These are phyloP conservation scores for Oscheius myriophilus DNA, from an alignment of 2,888 invertebrate genomes.

Conservation along the genomic window DNA sequence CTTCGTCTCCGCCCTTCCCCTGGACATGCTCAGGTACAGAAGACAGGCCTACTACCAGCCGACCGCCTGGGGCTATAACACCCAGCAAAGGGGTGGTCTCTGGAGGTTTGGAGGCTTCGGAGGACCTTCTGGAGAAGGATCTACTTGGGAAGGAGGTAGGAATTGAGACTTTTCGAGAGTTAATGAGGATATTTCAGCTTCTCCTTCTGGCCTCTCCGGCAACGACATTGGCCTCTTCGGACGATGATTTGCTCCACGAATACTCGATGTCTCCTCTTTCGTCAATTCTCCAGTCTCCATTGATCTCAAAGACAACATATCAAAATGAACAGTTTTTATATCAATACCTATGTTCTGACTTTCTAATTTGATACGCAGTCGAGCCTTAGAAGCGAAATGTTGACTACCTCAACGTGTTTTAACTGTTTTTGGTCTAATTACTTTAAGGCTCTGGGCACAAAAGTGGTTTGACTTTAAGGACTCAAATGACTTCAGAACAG, in stretches of 20 bases:
- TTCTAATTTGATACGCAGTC: no score
- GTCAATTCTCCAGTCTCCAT: no score
- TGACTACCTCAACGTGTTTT: no score
- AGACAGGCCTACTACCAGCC: constrained; percentile 16
- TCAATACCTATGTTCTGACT: no score
- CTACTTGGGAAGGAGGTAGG: constrained; percentile 26
- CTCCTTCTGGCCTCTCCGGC: background rate
- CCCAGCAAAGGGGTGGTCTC: constrained; percentile 1
- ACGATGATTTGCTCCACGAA: background rate
- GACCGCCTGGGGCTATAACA: constrained; percentile 15
- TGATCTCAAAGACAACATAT: no score
- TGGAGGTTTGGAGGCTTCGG: constrained; percentile 21
- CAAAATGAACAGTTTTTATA: no score
- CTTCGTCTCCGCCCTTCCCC: background rate
- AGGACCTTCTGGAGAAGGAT: constrained; percentile 24
- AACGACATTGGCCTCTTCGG: constrained; percentile 20
- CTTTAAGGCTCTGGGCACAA: no score
- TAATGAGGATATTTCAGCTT: constrained; percentile 7
- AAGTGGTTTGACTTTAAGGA: no score
- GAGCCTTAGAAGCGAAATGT: no score
- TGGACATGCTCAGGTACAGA: background rate
- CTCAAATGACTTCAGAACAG: no score
- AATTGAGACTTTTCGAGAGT: background rate
- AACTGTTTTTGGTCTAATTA: no score
- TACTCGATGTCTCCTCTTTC: no score